phyloP scores from a whole-genome alignment of 2,113 vertebrate species.

The Riparia riparia region DNA sequence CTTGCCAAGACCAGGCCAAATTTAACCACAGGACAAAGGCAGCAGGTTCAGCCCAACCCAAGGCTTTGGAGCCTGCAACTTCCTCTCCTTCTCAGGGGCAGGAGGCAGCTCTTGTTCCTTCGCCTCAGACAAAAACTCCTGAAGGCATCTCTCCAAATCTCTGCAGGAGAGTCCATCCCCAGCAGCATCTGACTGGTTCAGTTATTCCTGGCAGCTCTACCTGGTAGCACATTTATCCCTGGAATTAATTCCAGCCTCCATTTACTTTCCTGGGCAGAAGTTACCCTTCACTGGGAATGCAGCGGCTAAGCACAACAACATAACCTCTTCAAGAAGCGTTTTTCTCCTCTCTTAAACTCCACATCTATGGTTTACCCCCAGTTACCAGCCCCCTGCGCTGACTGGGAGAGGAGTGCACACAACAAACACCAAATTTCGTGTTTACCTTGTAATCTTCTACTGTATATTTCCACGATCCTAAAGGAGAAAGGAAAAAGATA shows the following conservation, averaged over 20 bases:
- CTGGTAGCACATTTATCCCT: not conserved
- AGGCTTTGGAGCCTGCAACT: not conserved
- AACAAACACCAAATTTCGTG: not conserved
- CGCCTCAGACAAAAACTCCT: not conserved
- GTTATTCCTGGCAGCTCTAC: not conserved
- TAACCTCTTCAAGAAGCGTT: not conserved
- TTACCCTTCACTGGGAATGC: not conserved
- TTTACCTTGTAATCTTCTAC: slow-evolving; percentile 95
- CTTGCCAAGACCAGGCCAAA: not conserved
- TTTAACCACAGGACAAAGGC: not conserved
- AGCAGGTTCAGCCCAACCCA: not conserved
- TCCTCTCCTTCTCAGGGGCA: not conserved
- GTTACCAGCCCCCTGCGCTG: not conserved
- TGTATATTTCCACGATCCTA: slow-evolving; percentile 99
- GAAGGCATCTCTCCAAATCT: not conserved
- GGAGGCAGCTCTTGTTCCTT: not conserved
- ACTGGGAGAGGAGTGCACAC: not conserved
- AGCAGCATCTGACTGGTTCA: not conserved
- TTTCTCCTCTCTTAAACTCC: not conserved
- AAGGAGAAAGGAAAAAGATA: slow-evolving; percentile 16
- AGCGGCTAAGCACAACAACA: not conserved
- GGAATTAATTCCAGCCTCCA: not conserved
- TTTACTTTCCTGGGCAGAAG: not conserved
- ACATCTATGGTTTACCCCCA: not conserved
- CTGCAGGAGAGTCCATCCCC: not conserved